Conservation (phyloP, 1,140 invertebrate species). For the Drosophila pallidifrons region DNA sequence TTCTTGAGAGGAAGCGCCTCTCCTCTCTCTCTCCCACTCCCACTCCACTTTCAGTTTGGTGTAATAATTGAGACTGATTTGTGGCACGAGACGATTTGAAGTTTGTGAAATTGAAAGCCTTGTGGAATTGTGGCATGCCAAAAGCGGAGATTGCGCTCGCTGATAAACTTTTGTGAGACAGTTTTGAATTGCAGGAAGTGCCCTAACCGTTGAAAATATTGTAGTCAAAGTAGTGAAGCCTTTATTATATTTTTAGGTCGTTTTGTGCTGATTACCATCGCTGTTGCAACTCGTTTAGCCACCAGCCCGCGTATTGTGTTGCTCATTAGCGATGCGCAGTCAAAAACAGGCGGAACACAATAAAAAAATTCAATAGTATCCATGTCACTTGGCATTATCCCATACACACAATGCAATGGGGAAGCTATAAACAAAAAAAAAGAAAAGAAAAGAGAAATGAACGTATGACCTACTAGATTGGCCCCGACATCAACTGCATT, state of each 20-base stretch:
- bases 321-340: constrained; percentile 52
- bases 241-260: constrained; percentile 12
- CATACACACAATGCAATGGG: neutral
- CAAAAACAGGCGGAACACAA: neutral
- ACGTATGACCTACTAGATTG: constrained; percentile 49
- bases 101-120: constrained; percentile 42
- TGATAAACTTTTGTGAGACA: constrained; percentile 9
- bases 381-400: constrained; percentile 57
- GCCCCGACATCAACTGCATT: constrained; percentile 55
- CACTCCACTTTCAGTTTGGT: constrained; percentile 6
- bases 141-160: constrained; percentile 11
- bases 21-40: neutral
- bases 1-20: constrained; percentile 1
- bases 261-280: constrained; percentile 30
- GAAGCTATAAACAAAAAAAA: neutral
- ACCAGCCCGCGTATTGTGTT: constrained; percentile 21
- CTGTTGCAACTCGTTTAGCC: constrained; percentile 14
- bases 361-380: constrained; percentile 10
- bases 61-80: constrained; percentile 77
- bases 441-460: neutral
- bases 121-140: constrained; percentile 16
- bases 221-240: neutral
- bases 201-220: neutral
- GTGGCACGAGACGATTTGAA: constrained; percentile 56
- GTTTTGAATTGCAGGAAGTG: constrained; percentile 1